These are phyloP conservation scores for Drosophila putrida DNA, from an alignment of 2,888 invertebrate species.

Conservation along the genomic window DNA sequence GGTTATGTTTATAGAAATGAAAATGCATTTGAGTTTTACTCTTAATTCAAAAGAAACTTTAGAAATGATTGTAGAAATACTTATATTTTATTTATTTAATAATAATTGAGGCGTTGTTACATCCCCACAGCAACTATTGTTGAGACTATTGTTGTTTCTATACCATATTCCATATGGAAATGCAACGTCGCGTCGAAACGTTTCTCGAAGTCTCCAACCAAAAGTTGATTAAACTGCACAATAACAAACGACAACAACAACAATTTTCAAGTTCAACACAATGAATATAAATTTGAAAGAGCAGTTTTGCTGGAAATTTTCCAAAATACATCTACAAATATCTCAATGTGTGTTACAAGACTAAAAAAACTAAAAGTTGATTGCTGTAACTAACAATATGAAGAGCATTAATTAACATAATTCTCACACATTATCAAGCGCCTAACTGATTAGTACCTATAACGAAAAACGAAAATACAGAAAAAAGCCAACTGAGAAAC, in stretches of 20 bases:
- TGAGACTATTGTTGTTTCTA: constrained; percentile 32
- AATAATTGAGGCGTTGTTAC: constrained; percentile 12
- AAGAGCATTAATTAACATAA: constrained; percentile 54
- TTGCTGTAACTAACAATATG: constrained; percentile 28
- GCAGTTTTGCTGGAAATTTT: constrained; percentile 72
- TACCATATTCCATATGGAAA: constrained; percentile 70
- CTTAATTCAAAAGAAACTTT: constrained; percentile 5
- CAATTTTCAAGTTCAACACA: constrained; percentile 76
- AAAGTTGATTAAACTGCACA: constrained; percentile 81
- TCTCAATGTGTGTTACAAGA: constrained; percentile 20
- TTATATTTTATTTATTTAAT: constrained; percentile 13
- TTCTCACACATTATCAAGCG: constrained; percentile 67
- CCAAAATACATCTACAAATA: constrained; percentile 52
- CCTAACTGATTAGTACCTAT: constrained; percentile 56
- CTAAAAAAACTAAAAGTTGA: constrained; percentile 31
- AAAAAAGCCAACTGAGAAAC: constrained; percentile 27
- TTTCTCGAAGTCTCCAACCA: constrained; percentile 72
- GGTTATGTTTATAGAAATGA: constrained; percentile 2
- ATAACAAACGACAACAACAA: constrained; percentile 74
- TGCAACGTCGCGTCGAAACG: constrained; percentile 61
- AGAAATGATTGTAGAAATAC: neutral
- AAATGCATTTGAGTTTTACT: constrained; percentile 1
- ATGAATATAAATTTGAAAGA: constrained; percentile 75
- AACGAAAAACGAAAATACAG: constrained; percentile 17
- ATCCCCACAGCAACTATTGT: constrained; percentile 9